Evolutionary conservation across 2,797 vertebrate species (phyloP), one percentile per base, ranked within the genome.

Genomic region (Macropodus opercularis): DNA sequence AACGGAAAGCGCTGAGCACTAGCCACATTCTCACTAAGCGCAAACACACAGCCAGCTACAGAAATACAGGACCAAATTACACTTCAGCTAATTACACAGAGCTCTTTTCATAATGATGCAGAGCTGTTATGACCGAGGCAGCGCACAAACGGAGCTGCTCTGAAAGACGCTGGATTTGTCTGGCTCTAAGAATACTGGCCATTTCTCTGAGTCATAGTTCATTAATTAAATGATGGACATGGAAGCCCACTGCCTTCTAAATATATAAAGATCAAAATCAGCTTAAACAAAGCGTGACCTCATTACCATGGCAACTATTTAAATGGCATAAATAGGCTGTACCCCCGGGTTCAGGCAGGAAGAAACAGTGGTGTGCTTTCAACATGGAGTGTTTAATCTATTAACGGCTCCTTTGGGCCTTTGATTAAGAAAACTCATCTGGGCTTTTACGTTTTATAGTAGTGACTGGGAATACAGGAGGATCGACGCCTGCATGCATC

Each of bases 171-270:
- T 26, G 27, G 27, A 65, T 47, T 86, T 75, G 42, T 85, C 79
- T 48, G 60, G 43, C 67, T 84, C 76, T 63, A 65, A 67, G 75
- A 80, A 86, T 67, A 69, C 71, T 54, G 74, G 44, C 64, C 75
- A 79, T 77, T 83, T 85, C 69, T 86, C 75, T 84, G 76, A 88
- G 83, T 87, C 88, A 87, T 87, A 75, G 85, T 82, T 87, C 76
- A 88, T 88, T 90, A 85, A 91, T 90, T 75, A 84, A 77, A 87
- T 88, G 86, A 90, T 78, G 79, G 87, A 84, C 86, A 77, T 62
- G 63, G 54, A 81, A 75, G 74, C 78, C 83, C 64, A 46, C 62
- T 41, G 75, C 79, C 72, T 84, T 90, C 86, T 77, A 43, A 84
- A 78, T 69, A 72, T 61, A 90, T 91, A 76, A 89, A 71, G 70